A percentile compares a stretch with the other conserved stretches of the same genome.
phyloP scores from a whole-genome alignment of 2,113 vertebrate genomes.

The Scartelaos histophorus region DNA sequence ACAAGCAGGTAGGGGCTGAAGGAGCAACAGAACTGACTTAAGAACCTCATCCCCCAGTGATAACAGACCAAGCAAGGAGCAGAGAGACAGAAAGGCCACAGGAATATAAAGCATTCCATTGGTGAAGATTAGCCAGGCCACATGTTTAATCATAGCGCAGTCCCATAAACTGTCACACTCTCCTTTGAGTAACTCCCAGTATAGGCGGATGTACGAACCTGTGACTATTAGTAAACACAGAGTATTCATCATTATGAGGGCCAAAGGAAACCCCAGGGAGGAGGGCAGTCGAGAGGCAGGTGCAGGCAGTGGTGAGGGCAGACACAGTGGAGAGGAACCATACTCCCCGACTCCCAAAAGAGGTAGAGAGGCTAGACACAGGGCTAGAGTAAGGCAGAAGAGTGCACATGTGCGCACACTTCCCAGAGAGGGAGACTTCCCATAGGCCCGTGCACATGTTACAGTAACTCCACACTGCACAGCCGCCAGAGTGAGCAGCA shows the following conservation, averaged over 20 bases:
- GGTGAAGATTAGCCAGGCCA: conserved; percentile 93
- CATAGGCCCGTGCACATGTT: conserved; percentile 78
- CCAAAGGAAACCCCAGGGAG: conserved; percentile 81
- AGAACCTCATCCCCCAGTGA: conserved; percentile 88
- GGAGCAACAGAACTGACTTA: conserved; percentile 87
- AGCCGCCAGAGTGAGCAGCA: conserved; percentile 86
- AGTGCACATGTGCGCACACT: conserved; percentile 80
- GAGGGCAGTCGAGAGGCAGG: conserved; percentile 76
- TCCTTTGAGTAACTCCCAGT: conserved; percentile 87
- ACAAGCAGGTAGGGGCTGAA: conserved; percentile 89
- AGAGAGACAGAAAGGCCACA: conserved; percentile 91
- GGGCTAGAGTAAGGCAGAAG: conserved; percentile 83
- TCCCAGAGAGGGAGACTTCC: conserved; percentile 80
- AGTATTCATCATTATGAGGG: conserved; percentile 85
- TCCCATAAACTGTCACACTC: conserved; percentile 88
- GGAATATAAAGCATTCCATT: conserved; percentile 93
- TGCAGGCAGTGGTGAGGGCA: conserved; percentile 84
- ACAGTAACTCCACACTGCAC: conserved; percentile 87
- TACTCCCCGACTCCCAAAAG: conserved; percentile 87
- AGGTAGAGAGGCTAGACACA: conserved; percentile 81
- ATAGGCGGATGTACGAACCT: conserved; percentile 88
- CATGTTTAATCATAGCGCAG: conserved; percentile 90
- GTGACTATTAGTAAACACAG: conserved; percentile 88
- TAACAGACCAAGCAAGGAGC: conserved; percentile 87
- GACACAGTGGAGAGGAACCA: conserved; percentile 89